A percentile compares a stretch with the other conserved stretches of the same genome.
phyloP scores from a whole-genome alignment of 23 tunicate species.

The Corella eumyota region DNA sequence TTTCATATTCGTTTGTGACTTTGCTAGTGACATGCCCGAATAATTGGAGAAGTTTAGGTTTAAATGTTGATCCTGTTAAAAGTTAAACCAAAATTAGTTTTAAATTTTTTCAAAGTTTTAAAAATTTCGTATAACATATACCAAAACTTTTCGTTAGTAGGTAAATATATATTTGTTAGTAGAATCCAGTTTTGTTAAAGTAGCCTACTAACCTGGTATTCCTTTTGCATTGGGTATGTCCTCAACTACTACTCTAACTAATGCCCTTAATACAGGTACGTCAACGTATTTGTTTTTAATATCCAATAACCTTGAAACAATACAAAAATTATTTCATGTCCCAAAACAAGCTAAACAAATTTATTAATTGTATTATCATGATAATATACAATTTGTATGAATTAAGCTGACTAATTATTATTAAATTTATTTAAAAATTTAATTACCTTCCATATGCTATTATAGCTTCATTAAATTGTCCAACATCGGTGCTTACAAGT shows the following conservation, averaged over 20 bases:
- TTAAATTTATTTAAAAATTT: neutral
- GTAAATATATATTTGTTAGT: too few relatives aligned
- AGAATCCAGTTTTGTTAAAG: too few relatives aligned
- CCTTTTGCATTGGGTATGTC: conserved; percentile 29
- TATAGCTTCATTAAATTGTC: conserved; percentile 59
- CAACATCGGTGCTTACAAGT: conserved; percentile 49
- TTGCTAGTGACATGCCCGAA: conserved; percentile 62
- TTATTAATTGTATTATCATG: neutral
- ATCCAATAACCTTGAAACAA: conserved; percentile 40
- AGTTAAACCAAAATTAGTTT: neutral
- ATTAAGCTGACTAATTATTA: neutral
- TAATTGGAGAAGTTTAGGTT: conserved; percentile 23
- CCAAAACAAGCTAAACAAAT: neutral
- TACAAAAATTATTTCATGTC: neutral
- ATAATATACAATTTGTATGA: neutral
- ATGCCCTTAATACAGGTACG: conserved; percentile 21
- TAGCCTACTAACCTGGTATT: conserved; percentile 13
- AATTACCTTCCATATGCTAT: conserved; percentile 52
- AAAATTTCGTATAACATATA: too few relatives aligned
- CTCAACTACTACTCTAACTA: conserved; percentile 53
- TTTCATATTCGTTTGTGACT: conserved; percentile 18
- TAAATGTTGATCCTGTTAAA: conserved; percentile 21
- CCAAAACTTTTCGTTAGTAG: too few relatives aligned
- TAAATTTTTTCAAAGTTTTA: too few relatives aligned
- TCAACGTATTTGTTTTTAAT: conserved; percentile 65